These are phyloP conservation scores for Gymnarchus niloticus DNA, from an alignment of 2,113 vertebrate species.

Conservation along the genomic window DNA sequence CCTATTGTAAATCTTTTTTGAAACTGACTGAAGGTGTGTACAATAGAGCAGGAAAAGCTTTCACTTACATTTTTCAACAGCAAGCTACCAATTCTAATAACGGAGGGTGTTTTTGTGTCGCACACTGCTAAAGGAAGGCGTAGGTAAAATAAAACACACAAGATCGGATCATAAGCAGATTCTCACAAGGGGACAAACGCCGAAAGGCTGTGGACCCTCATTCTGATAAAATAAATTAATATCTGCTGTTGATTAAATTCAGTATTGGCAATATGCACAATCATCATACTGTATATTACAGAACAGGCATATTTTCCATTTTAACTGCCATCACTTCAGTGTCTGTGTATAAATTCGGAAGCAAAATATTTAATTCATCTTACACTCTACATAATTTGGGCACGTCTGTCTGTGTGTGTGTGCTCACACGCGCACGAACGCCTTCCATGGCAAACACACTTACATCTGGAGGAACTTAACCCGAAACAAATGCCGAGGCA, in stretches of 20 bases:
- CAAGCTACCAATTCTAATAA: background rate
- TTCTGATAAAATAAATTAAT: background rate
- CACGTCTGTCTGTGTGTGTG: background rate
- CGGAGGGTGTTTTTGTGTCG: too few relatives aligned
- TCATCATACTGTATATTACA: background rate
- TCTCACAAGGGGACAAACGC: background rate
- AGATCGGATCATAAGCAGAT: background rate
- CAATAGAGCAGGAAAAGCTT: background rate
- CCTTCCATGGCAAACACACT: background rate
- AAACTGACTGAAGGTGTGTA: background rate
- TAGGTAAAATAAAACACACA: too few relatives aligned
- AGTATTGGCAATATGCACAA: background rate
- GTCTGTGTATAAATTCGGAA: background rate
- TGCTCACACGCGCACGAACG: background rate
- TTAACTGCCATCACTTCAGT: too few relatives aligned
- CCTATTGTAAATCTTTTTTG: background rate
- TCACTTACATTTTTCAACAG: background rate
- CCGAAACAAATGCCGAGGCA: constrained; percentile 41
- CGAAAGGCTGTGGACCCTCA: background rate
- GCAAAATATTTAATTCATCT: background rate
- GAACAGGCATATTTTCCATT: background rate
- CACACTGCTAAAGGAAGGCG: too few relatives aligned
- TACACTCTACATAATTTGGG: background rate
- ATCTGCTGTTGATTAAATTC: background rate
- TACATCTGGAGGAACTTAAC: constrained; percentile 26